Percentiles rank a stretch among this genome's conserved stretches.
phyloP scores from a whole-genome alignment of 2,888 invertebrate species.

The Alviniconcha strummeri region DNA sequence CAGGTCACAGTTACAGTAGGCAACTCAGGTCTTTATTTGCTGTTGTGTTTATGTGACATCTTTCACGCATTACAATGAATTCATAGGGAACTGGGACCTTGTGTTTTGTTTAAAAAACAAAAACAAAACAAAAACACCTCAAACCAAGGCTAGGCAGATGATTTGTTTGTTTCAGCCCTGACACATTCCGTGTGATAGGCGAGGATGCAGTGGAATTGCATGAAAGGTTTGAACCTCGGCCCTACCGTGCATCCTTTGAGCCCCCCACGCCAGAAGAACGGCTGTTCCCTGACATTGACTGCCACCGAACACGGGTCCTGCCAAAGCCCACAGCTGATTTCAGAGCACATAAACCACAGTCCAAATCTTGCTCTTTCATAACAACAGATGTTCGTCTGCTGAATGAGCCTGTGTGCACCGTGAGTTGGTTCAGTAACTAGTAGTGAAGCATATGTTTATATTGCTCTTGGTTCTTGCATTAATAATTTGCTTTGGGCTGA shows the following conservation, averaged over 20 bases:
- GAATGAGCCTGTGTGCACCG: slow-evolving; percentile 69
- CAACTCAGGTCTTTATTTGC: too few species aligned
- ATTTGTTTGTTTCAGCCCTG: slow-evolving; percentile 61
- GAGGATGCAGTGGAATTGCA: slow-evolving; percentile 60
- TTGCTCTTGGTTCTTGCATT: too few species aligned
- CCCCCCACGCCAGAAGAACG: slow-evolving; percentile 42
- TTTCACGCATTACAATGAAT: too few species aligned
- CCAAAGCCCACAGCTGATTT: slow-evolving; percentile 46
- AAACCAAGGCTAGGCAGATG: too few species aligned
- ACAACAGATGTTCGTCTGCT: slow-evolving; percentile 66
- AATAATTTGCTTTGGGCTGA: too few species aligned
- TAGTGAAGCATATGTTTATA: too few species aligned
- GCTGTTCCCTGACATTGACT: slow-evolving; percentile 52
- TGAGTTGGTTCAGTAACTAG: slow-evolving; percentile 26
- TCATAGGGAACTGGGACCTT: too few species aligned
- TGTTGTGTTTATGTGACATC: too few species aligned
- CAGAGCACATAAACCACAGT: slow-evolving; percentile 63
- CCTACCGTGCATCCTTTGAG: slow-evolving; percentile 49
- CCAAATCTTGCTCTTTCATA: slow-evolving; percentile 63
- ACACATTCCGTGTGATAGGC: slow-evolving; percentile 68
- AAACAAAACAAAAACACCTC: too few species aligned
- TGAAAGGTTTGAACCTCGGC: slow-evolving; percentile 46
- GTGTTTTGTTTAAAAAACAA: too few species aligned
- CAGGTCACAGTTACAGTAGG: too few species aligned
- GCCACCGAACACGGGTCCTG: slow-evolving; percentile 49